Conservation (phyloP, 1,140 invertebrate genomes). For the Wasmannia auropunctata region DNA sequence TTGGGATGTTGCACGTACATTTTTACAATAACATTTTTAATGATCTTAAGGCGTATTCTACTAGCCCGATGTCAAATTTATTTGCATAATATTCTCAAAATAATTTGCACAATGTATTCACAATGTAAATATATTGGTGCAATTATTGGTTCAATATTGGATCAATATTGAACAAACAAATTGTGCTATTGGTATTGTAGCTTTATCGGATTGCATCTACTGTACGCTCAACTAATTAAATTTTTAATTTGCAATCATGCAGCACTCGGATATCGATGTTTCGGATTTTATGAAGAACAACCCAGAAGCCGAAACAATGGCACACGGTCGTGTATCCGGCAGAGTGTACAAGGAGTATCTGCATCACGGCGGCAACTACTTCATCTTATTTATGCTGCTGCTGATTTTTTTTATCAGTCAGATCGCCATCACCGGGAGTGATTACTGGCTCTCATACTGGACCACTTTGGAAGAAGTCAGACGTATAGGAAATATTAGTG, state of each 20-base stretch:
- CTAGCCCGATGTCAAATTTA: too few species aligned
- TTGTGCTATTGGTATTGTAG: too few species aligned
- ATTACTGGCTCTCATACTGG: slow-evolving; percentile 94
- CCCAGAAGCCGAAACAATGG: slow-evolving; percentile 77
- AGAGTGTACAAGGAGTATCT: slow-evolving; percentile 89
- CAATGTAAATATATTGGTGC: too few species aligned
- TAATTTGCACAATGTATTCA: too few species aligned
- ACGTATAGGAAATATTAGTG: neutral
- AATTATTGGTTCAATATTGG: too few species aligned
- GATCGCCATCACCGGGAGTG: slow-evolving; percentile 88
- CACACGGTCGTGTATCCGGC: slow-evolving; percentile 86
- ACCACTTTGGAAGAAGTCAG: slow-evolving; percentile 84
- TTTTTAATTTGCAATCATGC: neutral
- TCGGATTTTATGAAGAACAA: neutral
- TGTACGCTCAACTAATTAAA: too few species aligned
- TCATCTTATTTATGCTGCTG: slow-evolving; percentile 86
- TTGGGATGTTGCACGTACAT: too few species aligned
- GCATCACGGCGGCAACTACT: slow-evolving; percentile 87
- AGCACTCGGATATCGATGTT: slow-evolving; percentile 50
- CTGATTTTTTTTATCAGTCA: slow-evolving; percentile 89
- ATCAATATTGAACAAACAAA: too few species aligned
- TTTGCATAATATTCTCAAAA: too few species aligned
- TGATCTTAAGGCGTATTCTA: too few species aligned
- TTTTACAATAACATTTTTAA: too few species aligned
- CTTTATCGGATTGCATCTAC: too few species aligned